Evolutionary conservation across 2,113 vertebrate genomes (phyloP), one percentile per base, ranked within the genome.

Genomic region (Clupea harengus): DNA sequence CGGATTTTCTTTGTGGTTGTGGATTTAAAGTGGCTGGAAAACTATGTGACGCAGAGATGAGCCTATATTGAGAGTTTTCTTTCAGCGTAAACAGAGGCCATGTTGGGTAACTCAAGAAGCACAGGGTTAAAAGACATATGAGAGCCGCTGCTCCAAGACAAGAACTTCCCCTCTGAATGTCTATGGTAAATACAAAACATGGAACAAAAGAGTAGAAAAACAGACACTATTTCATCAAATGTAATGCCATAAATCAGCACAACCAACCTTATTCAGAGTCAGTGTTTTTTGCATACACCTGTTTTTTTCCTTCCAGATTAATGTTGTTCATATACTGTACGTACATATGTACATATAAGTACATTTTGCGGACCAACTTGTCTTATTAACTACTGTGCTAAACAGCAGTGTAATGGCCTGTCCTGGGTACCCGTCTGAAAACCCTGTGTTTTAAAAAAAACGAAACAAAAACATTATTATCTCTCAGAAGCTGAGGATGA

Each of bases 1-100:
- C 39, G 25, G 25, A 81, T 85, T 85, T 85, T 82, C 60, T 80
- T 85, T 45, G 81, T 20, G 64, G 67, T 60, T 28, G 67, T 75
- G 85, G 25, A 32, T 83, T 85, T 60, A 84, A 82, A 18, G 67
- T 22, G 7, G 75, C 75, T 44, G 75, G 49, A 20, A 72, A 32
- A 32, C 25, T 11, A 15, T 32, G 25, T 32, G 28, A 9, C 2
- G n/a, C 3, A 72, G n/a, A 25, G 64, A 72, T 28, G 25, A 72
- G 25, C 11, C 32, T 78, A 28, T 25, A 13, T 28, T 72, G 32
- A 15, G 72, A 78, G 32, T 25, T 13, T 13, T 18, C 54, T 20
- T 20, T 22, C 54, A 67, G 64, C 64, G 2, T 67, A 28, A 67
- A 67, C 25, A 28, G 9, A 67, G 64, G 64, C 25, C 64, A 28